phyloP scores from a whole-genome alignment of 37 sponge, comb jelly and placozoan genomes.

The Halisarca cf. caerulea region DNA sequence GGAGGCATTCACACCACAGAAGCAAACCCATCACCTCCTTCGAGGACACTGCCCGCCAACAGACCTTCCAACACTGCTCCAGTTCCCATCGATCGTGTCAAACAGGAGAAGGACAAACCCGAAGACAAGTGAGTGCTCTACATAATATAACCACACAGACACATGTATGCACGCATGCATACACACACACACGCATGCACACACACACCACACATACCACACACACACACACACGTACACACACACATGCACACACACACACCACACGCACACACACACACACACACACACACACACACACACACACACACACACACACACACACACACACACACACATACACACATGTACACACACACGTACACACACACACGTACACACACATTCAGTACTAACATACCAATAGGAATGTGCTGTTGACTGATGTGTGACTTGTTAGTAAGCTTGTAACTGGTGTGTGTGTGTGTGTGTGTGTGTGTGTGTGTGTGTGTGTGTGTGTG shows the following conservation, averaged over 20 bases:
- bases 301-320: not conserved
- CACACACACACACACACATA: constrained; percentile 1
- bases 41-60: not conserved
- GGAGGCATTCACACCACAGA: not conserved
- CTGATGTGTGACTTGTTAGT: too few species aligned
- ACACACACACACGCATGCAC: not conserved
- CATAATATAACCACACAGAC: not conserved
- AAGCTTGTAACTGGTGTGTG: too few species aligned
- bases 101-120: constrained; percentile 3
- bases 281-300: not conserved
- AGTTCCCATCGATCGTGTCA: constrained; percentile 4
- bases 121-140: not conserved
- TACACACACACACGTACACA: constrained; percentile 30
- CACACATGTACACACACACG: constrained; percentile 4
- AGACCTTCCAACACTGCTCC: not conserved
- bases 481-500: too few species aligned
- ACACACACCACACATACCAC: not conserved
- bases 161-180: not conserved
- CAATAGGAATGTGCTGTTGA: too few species aligned
- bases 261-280: not conserved
- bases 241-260: constrained; percentile 20
- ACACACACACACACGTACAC: not conserved
- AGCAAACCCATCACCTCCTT: not conserved
- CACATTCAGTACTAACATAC: not conserved
- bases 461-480: too few species aligned